Evolutionary conservation across 1,140 invertebrate species (phyloP).

Genomic region (Heliconius eleuchia): DNA sequence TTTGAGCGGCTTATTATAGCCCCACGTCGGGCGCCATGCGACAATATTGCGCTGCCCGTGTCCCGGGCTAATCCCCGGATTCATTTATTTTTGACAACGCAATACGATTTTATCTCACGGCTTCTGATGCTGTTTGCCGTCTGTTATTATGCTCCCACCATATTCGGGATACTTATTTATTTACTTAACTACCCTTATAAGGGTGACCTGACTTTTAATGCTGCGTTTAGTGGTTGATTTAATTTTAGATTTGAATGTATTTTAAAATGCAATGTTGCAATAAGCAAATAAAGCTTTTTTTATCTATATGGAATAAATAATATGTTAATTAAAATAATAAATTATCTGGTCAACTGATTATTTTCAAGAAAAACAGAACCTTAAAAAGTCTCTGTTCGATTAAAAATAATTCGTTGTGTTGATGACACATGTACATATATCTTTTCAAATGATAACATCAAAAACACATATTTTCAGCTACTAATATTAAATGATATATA

Average conservation of each 20-base stretch:
- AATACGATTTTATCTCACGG: slow-evolving; percentile 81
- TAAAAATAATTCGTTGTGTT: no score
- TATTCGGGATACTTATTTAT: slow-evolving; percentile 77
- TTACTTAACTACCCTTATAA: slow-evolving; percentile 71
- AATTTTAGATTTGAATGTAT: slow-evolving; percentile 35
- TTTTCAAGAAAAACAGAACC: no score
- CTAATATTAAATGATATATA: no score
- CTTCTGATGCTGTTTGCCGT: slow-evolving; percentile 80
- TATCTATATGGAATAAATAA: no score
- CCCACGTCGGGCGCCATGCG: slow-evolving; percentile 66
- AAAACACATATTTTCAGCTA: no score
- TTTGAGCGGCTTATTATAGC: slow-evolving; percentile 62
- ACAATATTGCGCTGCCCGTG: slow-evolving; percentile 76
- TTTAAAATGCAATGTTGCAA: neutral
- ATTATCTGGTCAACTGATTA: no score
- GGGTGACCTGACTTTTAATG: slow-evolving; percentile 76
- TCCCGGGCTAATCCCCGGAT: slow-evolving; percentile 78
- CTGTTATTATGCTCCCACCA: slow-evolving; percentile 76
- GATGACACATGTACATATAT: no score
- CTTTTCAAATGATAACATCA: no score
- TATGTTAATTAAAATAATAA: no score
- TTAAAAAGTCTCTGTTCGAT: no score
- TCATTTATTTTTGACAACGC: slow-evolving; percentile 82
- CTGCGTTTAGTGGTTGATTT: slow-evolving; percentile 63
- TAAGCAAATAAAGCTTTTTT: no score